These are phyloP conservation scores for Forbesichthys papilliferus DNA, from an alignment of 2,113 vertebrate species.

Conservation along the genomic window DNA sequence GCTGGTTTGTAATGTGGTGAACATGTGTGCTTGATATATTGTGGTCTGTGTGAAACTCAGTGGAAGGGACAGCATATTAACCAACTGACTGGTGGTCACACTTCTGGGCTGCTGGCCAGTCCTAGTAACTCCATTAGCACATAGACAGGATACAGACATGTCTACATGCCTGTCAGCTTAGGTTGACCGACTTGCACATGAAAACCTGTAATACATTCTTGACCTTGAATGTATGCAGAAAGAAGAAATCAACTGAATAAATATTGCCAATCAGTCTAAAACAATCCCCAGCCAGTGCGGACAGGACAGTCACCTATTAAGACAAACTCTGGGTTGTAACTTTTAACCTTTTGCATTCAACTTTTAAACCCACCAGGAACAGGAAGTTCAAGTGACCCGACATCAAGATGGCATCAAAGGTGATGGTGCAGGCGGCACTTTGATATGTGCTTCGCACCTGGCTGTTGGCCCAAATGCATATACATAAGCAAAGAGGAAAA, in stretches of 20 bases:
- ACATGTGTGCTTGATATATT: conserved; percentile 51
- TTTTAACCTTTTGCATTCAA: conserved; percentile 54
- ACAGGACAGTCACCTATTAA: background rate
- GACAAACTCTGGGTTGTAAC: background rate
- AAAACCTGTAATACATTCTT: background rate
- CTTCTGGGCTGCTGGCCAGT: conserved; percentile 18
- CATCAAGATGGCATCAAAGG: conserved; percentile 80
- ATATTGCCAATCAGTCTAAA: background rate
- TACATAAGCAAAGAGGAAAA: conserved; percentile 27
- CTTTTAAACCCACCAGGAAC: conserved; percentile 63
- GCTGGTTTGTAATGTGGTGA: conserved; percentile 33
- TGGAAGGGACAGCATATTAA: conserved; percentile 45
- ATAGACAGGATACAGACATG: background rate
- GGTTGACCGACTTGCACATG: background rate
- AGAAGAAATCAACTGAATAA: background rate
- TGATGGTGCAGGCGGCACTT: conserved; percentile 66
- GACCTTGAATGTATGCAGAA: background rate
- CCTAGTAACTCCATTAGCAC: conserved; percentile 22
- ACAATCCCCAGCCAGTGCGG: conserved; percentile 3
- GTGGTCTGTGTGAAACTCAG: conserved; percentile 37
- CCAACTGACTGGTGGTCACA: conserved; percentile 31
- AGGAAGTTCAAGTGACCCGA: conserved; percentile 74
- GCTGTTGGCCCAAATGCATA: conserved; percentile 61
- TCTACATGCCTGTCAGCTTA: background rate
- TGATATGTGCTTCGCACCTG: conserved; percentile 61